Conservation (phyloP, 2,113 vertebrate species). For the Zosterops hypoxanthus region DNA sequence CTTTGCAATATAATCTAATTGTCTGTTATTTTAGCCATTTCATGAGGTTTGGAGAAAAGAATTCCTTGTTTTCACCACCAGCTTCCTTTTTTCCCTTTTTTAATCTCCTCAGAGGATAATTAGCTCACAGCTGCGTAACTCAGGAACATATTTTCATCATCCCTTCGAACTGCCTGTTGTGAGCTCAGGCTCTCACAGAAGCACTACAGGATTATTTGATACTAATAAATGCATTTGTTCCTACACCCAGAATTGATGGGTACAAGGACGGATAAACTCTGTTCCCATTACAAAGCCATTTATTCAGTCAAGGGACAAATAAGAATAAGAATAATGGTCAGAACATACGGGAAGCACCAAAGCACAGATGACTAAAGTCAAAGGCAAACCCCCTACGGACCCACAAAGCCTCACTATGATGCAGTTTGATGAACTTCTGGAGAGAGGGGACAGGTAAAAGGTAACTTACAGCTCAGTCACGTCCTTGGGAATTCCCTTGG, state of each 20-base stretch:
- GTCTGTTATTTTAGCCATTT: slow-evolving; percentile 52
- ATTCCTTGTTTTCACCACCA: neutral
- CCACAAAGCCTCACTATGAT: neutral
- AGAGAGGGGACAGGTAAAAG: neutral
- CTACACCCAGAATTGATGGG: neutral
- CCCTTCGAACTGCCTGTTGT: neutral
- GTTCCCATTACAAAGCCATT: neutral
- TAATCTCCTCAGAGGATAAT: slow-evolving; percentile 4
- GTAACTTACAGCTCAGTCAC: slow-evolving; percentile 94
- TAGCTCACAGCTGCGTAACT: neutral
- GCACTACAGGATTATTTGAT: neutral
- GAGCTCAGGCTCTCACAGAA: neutral
- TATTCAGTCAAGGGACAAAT: neutral
- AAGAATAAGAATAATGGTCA: neutral
- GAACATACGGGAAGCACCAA: neutral
- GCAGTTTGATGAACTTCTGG: neutral
- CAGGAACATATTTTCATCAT: slow-evolving; percentile 22
- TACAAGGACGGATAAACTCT: neutral
- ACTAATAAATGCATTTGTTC: neutral
- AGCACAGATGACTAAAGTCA: neutral
- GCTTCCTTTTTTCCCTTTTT: neutral
- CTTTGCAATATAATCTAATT: slow-evolving; percentile 55
- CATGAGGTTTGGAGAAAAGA: slow-evolving; percentile 22
- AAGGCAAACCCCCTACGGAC: neutral
- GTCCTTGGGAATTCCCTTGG: slow-evolving; percentile 95